Base-by-base conservation (phyloP, 2,888 invertebrate species). In the Drosophila pseudotalamancana region DNA sequence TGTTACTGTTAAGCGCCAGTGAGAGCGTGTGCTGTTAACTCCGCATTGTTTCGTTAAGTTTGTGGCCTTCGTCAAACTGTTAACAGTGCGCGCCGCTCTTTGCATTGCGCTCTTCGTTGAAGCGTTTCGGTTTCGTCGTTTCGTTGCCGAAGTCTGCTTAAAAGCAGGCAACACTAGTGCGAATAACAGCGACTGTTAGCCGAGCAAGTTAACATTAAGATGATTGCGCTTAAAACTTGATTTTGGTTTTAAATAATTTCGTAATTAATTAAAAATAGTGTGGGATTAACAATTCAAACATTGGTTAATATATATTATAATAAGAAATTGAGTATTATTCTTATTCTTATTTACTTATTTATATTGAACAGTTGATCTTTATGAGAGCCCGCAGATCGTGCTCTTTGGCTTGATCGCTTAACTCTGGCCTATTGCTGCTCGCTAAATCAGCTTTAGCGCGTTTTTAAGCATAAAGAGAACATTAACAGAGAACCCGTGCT, bases 101-200 rank as follows among this genome's bases (percentile, higher is more conserved):
- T 6, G 14, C 14, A 16, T 6, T 9, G 14, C 46, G 46, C 46
- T 68, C 67, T 68, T 51, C 4, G 0, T 25, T 25, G 8, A 14
- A 34, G n/a, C 39, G 46, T 42, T 40, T 40, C 3, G 14, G 31
- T 21, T 39, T 49, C 43, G 49, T 32, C 25, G 31, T 37, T 50
- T 60, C 40, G 16, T 45, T 45, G 21, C 34, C 55, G 42, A 43
- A 43, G 53, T 6, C 37, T 51, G 60, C 60, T 43, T 29, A 68
- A 68, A 68, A 61, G 67, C 68, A 61, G 68, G 67, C 67, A 68
- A 55, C 34, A 50, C 29, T 37, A 62, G 25, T 11, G 9, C 3
- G 4, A 27, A 21, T 48, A 53, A 53, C 62, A 51, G 53, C 18
- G 8, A 3, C 19, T 48, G 42, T 43, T 54, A 35, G 6, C 37